phyloP scores from a whole-genome alignment of 1,140 invertebrate species.

The Sycobia sp. region DNA sequence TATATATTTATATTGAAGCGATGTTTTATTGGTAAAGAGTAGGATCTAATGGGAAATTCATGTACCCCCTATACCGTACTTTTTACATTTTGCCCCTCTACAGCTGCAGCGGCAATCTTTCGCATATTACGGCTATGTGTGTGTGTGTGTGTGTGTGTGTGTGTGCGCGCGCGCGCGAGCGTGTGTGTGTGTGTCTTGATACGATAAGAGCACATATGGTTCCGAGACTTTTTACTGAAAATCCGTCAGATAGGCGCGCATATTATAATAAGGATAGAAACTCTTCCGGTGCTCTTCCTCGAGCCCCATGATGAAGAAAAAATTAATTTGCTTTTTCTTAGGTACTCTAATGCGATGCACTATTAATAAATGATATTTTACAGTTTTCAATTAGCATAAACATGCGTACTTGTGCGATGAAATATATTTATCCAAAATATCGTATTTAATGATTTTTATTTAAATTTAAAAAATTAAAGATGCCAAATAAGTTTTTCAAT shows the following conservation, averaged over 20 bases:
- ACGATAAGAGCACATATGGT: constrained; percentile 10
- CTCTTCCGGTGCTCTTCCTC: too few species aligned
- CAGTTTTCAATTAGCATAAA: too few species aligned
- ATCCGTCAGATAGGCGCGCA: constrained; percentile 2
- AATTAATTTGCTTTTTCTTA: constrained; percentile 4
- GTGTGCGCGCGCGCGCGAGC: too few species aligned
- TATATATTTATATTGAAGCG: constrained; percentile 22
- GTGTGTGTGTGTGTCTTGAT: background rate
- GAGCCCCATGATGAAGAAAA: background rate
- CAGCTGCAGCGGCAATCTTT: constrained; percentile 15
- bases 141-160: too few species aligned
- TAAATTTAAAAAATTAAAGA: too few species aligned
- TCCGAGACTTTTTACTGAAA: constrained; percentile 15
- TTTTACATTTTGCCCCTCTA: constrained; percentile 19
- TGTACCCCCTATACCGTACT: constrained; percentile 29
- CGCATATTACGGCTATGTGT: too few species aligned
- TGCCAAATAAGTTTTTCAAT: too few species aligned
- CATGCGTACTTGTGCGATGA: too few species aligned
- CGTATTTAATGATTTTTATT: too few species aligned
- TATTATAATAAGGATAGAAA: constrained; percentile 16
- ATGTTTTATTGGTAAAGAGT: constrained; percentile 29
- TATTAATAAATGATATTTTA: background rate
- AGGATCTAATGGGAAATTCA: constrained; percentile 39
- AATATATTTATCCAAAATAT: too few species aligned
- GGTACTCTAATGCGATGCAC: too few species aligned